phyloP scores from a whole-genome alignment of 2,113 vertebrate genomes.

The Triplophysa siluroides region DNA sequence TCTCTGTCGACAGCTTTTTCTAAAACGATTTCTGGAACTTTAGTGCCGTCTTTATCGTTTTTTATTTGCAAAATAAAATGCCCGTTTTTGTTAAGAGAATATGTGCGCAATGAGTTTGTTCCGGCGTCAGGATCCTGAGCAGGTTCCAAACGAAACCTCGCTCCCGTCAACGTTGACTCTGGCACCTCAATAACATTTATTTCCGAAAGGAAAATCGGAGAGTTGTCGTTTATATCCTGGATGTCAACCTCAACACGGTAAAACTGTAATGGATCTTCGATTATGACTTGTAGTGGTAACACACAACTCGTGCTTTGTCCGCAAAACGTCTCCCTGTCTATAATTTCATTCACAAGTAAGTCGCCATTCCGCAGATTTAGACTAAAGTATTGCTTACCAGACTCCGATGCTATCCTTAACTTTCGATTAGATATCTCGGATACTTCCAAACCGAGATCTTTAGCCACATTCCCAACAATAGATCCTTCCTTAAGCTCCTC shows the following conservation, averaged over 20 bases:
- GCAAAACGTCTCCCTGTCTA: slow-evolving; percentile 66
- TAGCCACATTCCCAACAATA: slow-evolving; percentile 72
- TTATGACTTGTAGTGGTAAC: slow-evolving; percentile 64
- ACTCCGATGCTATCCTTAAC: slow-evolving; percentile 73
- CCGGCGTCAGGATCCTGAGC: slow-evolving; percentile 63
- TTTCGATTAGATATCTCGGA: slow-evolving; percentile 75
- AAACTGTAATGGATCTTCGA: slow-evolving; percentile 64
- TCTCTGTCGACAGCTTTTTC: slow-evolving; percentile 64
- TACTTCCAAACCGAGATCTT: slow-evolving; percentile 75
- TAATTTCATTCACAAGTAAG: slow-evolving; percentile 58
- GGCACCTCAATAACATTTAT: slow-evolving; percentile 68
- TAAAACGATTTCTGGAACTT: slow-evolving; percentile 63
- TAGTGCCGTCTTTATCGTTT: slow-evolving; percentile 59
- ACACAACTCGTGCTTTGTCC: slow-evolving; percentile 58
- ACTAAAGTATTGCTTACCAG: slow-evolving; percentile 75
- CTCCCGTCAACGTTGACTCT: slow-evolving; percentile 67
- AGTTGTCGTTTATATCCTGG: slow-evolving; percentile 73
- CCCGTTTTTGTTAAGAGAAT: slow-evolving; percentile 57
- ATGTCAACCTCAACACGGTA: slow-evolving; percentile 73
- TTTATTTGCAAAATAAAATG: slow-evolving; percentile 60
- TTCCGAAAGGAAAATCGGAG: slow-evolving; percentile 68
- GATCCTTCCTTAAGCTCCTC: slow-evolving; percentile 71
- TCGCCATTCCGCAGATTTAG: slow-evolving; percentile 64
- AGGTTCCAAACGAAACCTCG: slow-evolving; percentile 60
- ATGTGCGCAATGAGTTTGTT: slow-evolving; percentile 58